Evolutionary conservation across 2,888 invertebrate species (phyloP), one percentile per base, ranked within the genome.

Genomic region (Cryptus viduatorius): DNA sequence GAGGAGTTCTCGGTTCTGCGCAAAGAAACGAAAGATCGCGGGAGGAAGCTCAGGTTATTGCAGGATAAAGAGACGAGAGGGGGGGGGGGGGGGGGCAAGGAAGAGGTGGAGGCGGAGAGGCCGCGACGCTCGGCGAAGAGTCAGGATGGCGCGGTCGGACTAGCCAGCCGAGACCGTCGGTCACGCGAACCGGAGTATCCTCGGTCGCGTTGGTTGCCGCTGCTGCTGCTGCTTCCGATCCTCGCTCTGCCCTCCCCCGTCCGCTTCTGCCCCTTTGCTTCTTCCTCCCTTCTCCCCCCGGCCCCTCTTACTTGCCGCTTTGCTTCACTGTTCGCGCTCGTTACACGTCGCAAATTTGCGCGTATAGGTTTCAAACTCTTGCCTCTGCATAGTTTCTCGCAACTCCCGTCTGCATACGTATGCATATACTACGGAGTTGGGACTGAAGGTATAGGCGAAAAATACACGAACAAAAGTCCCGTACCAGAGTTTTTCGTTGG

Each of bases 141-240:
- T 86, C 87, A 87, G 87, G 86, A 89, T 89, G 89, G 89, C 88
- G 88, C 85, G 85, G 84, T 85, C 86, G 68, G 72, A 80, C 87
- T 89, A 87, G 89, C 88, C 89, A 87, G 87, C 85, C 88, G 87
- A 85, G 92, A 92, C 93, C 91, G 90, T 86, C 89, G 90, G 92
- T 92, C 93, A 92, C 93, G 93, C 93, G 91, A 93, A 89, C 91
- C 86, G 83, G 73, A 76, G 67, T 87, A 86, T 88, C 86, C 86
- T 86, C 85, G 83, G 29, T 59, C 72, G 44, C 56, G 59, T 53
- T 73, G 72, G 72, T 72, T 78, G 31, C 61, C 19, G 8, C 53
- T 53, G 53, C 53, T 53, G 53, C 53, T 53, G 53, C 7, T 81
- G 73, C 81, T 59, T 59, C 75, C 79, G 72, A 64, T 69, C n/a